Percentiles rank a stretch among this genome's conserved stretches.
Conservation (phyloP, 2,888 invertebrate species). For the Euplexia lucipara region DNA sequence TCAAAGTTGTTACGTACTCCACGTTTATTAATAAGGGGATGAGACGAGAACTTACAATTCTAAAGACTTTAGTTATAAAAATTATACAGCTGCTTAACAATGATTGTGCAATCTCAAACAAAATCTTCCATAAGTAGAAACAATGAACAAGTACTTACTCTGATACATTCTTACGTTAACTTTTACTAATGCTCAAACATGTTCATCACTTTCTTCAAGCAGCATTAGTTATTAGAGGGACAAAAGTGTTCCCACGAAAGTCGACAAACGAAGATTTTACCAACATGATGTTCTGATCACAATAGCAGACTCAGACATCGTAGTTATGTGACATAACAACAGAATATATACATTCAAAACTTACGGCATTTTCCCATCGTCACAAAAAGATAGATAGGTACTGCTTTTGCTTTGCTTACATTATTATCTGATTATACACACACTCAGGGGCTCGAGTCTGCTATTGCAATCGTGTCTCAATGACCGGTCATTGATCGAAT, state of each 20-base stretch:
- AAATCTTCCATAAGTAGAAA: neutral
- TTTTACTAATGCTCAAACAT: conserved; percentile 37
- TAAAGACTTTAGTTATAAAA: neutral
- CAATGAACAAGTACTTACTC: conserved; percentile 5
- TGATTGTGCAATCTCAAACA: neutral
- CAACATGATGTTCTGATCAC: conserved; percentile 24
- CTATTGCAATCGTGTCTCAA: too few species aligned
- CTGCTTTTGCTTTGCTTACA: too few species aligned
- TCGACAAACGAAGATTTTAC: conserved; percentile 44
- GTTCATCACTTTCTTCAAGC: conserved; percentile 30
- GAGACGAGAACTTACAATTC: too few species aligned
- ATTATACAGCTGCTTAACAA: neutral
- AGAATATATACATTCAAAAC: neutral
- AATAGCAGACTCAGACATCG: conserved; percentile 18
- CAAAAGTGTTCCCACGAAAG: conserved; percentile 48
- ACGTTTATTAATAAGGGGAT: too few species aligned
- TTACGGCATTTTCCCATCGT: too few species aligned
- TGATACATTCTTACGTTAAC: conserved; percentile 16
- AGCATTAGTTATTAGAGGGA: conserved; percentile 23
- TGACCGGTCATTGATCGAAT: too few species aligned
- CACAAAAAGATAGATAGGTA: too few species aligned
- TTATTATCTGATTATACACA: too few species aligned
- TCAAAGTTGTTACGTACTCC: too few species aligned
- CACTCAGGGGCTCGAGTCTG: too few species aligned
- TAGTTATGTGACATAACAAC: conserved; percentile 24